These are phyloP conservation scores for Sorex maritimensis DNA, from an alignment of 2,797 vertebrate species.

Conservation along the genomic window DNA sequence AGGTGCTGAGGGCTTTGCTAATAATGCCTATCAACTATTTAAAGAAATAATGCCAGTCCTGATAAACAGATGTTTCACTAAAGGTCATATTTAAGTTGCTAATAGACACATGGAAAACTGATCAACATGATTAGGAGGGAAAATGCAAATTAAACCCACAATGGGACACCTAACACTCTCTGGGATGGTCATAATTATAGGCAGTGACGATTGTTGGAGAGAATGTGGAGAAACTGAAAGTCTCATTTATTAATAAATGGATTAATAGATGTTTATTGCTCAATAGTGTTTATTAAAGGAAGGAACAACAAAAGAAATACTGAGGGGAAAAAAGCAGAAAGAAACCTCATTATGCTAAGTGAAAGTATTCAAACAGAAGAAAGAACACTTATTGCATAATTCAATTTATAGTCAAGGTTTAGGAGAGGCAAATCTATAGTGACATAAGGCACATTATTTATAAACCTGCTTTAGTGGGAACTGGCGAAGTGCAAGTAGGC, in stretches of 20 bases:
- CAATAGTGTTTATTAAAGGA: neutral
- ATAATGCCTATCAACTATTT: neutral
- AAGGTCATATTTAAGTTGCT: neutral
- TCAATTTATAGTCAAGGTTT: neutral
- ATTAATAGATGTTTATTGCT: neutral
- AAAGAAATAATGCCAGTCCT: conserved; percentile 8
- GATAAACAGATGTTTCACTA: conserved; percentile 10
- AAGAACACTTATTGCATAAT: no score
- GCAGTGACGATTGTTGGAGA: neutral
- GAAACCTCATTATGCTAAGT: neutral
- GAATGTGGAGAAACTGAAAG: neutral
- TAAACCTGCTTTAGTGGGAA: neutral
- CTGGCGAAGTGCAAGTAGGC: neutral
- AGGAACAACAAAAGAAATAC: neutral
- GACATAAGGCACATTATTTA: neutral
- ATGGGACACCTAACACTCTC: neutral
- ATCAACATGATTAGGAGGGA: neutral
- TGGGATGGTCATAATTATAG: neutral
- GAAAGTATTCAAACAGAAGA: neutral
- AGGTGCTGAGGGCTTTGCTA: neutral
- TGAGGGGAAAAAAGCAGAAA: neutral
- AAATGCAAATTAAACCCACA: conserved; percentile 27
- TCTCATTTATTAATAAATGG: neutral
- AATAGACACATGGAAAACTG: neutral
- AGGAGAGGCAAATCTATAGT: neutral